Conservation (phyloP, 2,797 vertebrate species). For the Macroramphosus scolopax region DNA sequence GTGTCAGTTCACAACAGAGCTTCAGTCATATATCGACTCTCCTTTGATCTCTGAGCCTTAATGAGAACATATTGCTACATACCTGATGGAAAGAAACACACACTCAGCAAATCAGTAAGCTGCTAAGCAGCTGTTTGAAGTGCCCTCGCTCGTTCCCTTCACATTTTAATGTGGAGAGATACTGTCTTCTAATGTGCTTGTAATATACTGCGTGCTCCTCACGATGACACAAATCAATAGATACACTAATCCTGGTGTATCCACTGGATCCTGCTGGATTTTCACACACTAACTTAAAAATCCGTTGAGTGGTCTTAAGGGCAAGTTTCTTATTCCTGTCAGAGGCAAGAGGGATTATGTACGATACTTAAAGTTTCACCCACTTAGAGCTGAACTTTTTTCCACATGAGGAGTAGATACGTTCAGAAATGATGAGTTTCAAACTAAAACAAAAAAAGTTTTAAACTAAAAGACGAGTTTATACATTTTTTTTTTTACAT, state of each 20-base stretch:
- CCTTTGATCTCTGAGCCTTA: conserved; percentile 58
- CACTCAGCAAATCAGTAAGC: conserved; percentile 63
- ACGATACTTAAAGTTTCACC: conserved; percentile 65
- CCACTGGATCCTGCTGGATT: conserved; percentile 74
- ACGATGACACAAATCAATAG: conserved; percentile 79
- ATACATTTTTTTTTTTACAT: conserved; percentile 8
- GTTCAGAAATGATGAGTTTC: conserved; percentile 8
- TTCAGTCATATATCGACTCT: no score
- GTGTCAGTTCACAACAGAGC: no score
- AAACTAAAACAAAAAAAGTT: no score
- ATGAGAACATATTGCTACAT: conserved; percentile 55
- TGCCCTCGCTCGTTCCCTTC: conserved; percentile 29
- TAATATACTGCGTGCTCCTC: conserved; percentile 73
- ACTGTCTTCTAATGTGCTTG: conserved; percentile 72
- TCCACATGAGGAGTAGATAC: conserved; percentile 42
- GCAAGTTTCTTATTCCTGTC: conserved; percentile 72
- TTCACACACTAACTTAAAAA: conserved; percentile 75
- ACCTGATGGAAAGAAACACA: conserved; percentile 60
- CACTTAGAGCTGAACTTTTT: conserved; percentile 63
- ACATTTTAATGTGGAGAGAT: conserved; percentile 65
- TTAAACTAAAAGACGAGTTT: background rate
- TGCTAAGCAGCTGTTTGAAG: conserved; percentile 62
- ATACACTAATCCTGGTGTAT: conserved; percentile 76
- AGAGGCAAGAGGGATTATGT: conserved; percentile 72
- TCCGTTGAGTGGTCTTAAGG: conserved; percentile 69